These are phyloP conservation scores for Artemia sp. DNA, from an alignment of 2,888 invertebrate genomes.

Conservation along the genomic window DNA sequence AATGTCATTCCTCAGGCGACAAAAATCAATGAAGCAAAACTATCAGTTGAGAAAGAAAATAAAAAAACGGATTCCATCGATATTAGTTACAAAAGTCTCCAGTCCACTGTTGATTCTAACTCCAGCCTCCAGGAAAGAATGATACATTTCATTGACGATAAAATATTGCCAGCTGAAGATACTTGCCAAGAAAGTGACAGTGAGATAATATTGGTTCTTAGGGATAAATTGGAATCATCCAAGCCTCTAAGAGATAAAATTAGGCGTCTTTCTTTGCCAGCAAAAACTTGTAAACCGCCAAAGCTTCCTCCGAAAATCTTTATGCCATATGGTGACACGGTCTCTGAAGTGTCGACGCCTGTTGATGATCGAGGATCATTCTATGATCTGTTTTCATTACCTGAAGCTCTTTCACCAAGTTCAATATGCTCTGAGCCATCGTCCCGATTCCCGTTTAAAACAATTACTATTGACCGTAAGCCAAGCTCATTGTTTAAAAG, in stretches of 20 bases:
- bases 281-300: constrained; percentile 9
- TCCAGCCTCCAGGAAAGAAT: not conserved
- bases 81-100: not conserved
- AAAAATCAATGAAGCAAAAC: no score
- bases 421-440: constrained; percentile 15
- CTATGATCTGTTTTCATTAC: not conserved
- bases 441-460: not conserved
- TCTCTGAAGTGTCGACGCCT: not conserved
- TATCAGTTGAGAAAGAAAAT: no score
- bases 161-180: not conserved
- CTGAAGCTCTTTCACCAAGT: constrained; percentile 2
- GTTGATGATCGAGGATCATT: not conserved
- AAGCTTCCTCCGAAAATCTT: not conserved
- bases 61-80: not conserved
- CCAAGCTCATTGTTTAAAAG: constrained; percentile 9
- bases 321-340: not conserved
- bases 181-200: not conserved
- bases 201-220: not conserved
- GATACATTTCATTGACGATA: not conserved
- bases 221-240: not conserved
- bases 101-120: not conserved
- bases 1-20: no score
- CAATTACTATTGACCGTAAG: constrained; percentile 2
- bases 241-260: not conserved
- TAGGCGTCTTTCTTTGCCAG: constrained; percentile 13